A percentile compares a stretch with the other conserved stretches of the same genome.
phyloP scores from a whole-genome alignment of 2,113 vertebrate genomes.

The Thoracochromis brauschi region DNA sequence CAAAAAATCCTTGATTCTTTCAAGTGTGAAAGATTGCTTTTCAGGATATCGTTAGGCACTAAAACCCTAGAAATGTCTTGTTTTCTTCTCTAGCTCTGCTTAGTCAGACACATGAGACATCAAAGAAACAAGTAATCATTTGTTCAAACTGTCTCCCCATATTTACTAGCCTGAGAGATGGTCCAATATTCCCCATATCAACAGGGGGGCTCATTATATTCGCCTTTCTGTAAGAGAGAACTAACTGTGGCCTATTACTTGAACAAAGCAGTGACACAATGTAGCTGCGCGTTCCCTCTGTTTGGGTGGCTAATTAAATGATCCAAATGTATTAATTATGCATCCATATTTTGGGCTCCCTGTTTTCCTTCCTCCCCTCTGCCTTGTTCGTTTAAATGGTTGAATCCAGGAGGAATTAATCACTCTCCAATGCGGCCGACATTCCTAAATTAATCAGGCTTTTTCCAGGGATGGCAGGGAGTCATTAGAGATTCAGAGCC shows the following conservation, averaged over 20 bases:
- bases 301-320: slow-evolving; percentile 60
- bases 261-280: slow-evolving; percentile 51
- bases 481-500: slow-evolving; percentile 60
- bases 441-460: slow-evolving; percentile 68
- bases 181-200: slow-evolving; percentile 23
- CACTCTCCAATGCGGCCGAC: slow-evolving; percentile 49
- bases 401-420: slow-evolving; percentile 68
- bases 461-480: slow-evolving; percentile 51
- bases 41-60: slow-evolving; percentile 3
- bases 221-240: slow-evolving; percentile 7
- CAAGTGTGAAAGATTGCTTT: not conserved
- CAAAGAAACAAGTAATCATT: slow-evolving; percentile 54
- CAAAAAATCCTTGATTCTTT: not conserved
- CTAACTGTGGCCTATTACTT: slow-evolving; percentile 30
- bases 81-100: slow-evolving; percentile 7
- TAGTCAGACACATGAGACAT: slow-evolving; percentile 38
- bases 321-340: slow-evolving; percentile 66
- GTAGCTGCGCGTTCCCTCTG: slow-evolving; percentile 18
- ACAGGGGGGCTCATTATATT: slow-evolving; percentile 50
- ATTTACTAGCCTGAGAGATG: slow-evolving; percentile 34
- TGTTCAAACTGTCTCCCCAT: slow-evolving; percentile 39
- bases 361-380: slow-evolving; percentile 37
- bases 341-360: slow-evolving; percentile 40
- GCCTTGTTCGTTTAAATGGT: slow-evolving; percentile 58
- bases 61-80: not conserved